Evolutionary conservation across 23 tunicate species (phyloP).

Genomic region (Trididemnum miniatum): DNA sequence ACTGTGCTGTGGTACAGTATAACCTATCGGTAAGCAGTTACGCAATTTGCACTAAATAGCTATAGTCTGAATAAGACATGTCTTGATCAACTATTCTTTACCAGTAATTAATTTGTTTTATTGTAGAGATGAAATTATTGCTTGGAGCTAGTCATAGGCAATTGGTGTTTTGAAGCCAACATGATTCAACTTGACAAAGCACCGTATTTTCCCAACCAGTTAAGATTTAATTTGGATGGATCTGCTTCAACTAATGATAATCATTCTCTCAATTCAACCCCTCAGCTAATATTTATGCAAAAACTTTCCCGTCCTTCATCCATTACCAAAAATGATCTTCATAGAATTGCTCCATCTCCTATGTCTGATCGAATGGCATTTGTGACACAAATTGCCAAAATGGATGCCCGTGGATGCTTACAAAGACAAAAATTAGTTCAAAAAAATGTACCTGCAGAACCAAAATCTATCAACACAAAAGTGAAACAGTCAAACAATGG

Average conservation of each 20-base stretch:
- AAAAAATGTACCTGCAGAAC: too few species aligned
- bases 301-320: slow-evolving; percentile 1
- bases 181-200: slow-evolving; percentile 41
- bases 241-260: background rate
- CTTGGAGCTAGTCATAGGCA: too few species aligned
- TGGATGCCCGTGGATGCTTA: slow-evolving; percentile 44
- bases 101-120: too few species aligned
- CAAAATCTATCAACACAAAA: too few species aligned
- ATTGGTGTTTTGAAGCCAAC: background rate
- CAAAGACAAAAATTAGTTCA: background rate
- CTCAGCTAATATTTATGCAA: slow-evolving; percentile 30
- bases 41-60: too few species aligned
- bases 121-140: too few species aligned
- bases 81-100: too few species aligned
- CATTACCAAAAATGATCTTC: background rate
- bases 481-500: too few species aligned
- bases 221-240: slow-evolving; percentile 45
- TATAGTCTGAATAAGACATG: too few species aligned
- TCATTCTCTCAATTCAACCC: background rate
- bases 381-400: slow-evolving; percentile 36
- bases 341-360: background rate
- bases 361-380: slow-evolving; percentile 10
- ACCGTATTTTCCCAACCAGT: slow-evolving; percentile 13
- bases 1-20: too few species aligned
- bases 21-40: too few species aligned